phyloP scores from a whole-genome alignment of 2,888 invertebrate genomes.

The Agrochola circellaris region DNA sequence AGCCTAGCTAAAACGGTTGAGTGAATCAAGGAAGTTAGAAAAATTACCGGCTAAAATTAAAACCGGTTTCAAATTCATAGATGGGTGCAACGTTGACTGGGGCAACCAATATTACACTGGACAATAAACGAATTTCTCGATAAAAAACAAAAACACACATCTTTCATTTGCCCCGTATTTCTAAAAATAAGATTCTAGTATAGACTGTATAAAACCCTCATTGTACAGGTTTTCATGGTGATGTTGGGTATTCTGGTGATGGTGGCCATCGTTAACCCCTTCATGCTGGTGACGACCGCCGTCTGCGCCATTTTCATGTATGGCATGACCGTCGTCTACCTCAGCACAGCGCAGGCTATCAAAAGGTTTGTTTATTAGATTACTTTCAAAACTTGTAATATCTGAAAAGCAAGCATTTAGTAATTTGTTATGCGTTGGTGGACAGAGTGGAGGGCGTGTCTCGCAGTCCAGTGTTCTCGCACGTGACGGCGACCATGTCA shows the following conservation, averaged over 20 bases:
- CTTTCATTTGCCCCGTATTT: not conserved
- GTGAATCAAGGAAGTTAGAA: too few species aligned
- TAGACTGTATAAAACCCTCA: not conserved
- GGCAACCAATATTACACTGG: not conserved
- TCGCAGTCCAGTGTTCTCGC: constrained; percentile 95
- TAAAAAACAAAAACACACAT: not conserved
- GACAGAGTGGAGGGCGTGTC: constrained; percentile 89
- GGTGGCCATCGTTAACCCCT: constrained; percentile 93
- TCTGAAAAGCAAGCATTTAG: not conserved
- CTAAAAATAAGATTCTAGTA: not conserved
- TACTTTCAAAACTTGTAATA: not conserved
- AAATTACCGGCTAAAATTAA: not conserved
- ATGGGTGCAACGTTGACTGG: not conserved
- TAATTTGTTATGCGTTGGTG: not conserved
- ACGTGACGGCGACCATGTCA: constrained; percentile 94
- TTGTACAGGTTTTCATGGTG: constrained; percentile 91
- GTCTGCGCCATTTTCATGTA: constrained; percentile 92
- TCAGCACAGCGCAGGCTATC: constrained; percentile 93
- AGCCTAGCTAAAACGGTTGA: not conserved
- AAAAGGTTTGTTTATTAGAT: constrained; percentile 86
- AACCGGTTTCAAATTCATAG: not conserved
- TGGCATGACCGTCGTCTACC: constrained; percentile 92
- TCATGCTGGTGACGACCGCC: constrained; percentile 92
- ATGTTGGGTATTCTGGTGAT: constrained; percentile 93
- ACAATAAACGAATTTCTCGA: not conserved